Base-by-base conservation (phyloP, 2,797 vertebrate species). In the Falco naumanni region DNA sequence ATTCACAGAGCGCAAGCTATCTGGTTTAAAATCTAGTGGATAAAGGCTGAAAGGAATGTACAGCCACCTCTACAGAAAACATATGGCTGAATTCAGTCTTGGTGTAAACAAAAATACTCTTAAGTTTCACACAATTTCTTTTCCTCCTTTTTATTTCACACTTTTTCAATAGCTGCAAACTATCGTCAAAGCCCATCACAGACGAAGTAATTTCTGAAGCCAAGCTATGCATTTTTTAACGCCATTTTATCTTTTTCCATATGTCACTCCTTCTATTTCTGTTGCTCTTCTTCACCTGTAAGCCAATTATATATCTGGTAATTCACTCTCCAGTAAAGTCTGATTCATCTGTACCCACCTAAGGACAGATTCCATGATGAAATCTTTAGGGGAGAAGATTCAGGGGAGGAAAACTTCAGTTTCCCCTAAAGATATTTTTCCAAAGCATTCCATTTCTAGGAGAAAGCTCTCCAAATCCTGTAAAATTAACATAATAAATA, bases 71-170 rank as follows among this genome's bases (percentile, higher is more conserved):
- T 96, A 77, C 74, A 90, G 77, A 96, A 96, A 96, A 70, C 95
- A 96, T 97, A 97, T 70, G 93, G 91, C 91, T 84, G 53, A 77
- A 94, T 84, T 95, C 94, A 96, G 11, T 70, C 96, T 84, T 66
- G 59, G 28, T 95, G 85, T 96, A 96, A 97, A 97, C 95, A 97
- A 93, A 95, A 97, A 96, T 87, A 95, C 92, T 92, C 57, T 10
- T 10, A 78, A 90, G 82, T 68, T 95, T 95, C 90, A 87, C 94
- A 95, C 81, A 4, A 34, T 41, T 80, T 96, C 79, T 87, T 90
- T 75, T 56, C 39, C 84, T 93, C 64, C 51, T 90, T 93, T 94
- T 84, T 89, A 64, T 91, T 95, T 96, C 96, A 94, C 96, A 94
- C 95, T 85, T 95, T 85, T 91, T 65, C 90, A 86, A 91, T 94